Evolutionary conservation across 2,113 vertebrate genomes (phyloP), one percentile per base, ranked within the genome.

Genomic region (Anarhynchus alexandrinus): DNA sequence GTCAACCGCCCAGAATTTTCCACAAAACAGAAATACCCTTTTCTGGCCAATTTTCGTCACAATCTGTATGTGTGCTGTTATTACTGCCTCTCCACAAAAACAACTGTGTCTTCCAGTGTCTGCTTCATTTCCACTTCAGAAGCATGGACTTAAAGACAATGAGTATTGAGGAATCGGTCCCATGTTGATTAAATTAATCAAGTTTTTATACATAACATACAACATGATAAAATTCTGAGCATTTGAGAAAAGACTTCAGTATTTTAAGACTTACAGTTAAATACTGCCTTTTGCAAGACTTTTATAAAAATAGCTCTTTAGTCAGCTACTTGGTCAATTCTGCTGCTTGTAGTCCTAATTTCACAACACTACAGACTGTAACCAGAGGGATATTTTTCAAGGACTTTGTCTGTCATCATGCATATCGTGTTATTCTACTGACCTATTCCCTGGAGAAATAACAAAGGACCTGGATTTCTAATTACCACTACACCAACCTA

Each of bases 341-440:
- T 93, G 43, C 32, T 54, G 27, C 29, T 71, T 73, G 13, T 6
- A 29, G 21, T 26, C 11, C 71, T 88, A 21, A 83, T 82, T 93
- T 84, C 12, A 71, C 76, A 96, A 64, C 47, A 57, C 49, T 67
- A 30, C 43, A 71, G 47, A 72, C 49, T 76, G 32, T 52, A 96
- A 92, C 45, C 83, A 92, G 82, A 94, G 38, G 30, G 62, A n/a
- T 69, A 40, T 71, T 96, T 90, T 64, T 79, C 61, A 91, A 93
- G 82, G 88, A 93, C 73, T 88, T 72, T 55, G 40, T 66, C 59
- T 71, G 55, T 90, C 80, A 82, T 58, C 57, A 65, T 51, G 29
- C 70, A 94, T 45, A 77, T 54, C 73, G 73, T 91, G 32, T 82
- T 86, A 87, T 76, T 94, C 67, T 64, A 52, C 70, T 77, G 45